These are phyloP conservation scores for Apogon hyalosoma DNA, from an alignment of 2,797 vertebrate genomes.

Conservation along the genomic window DNA sequence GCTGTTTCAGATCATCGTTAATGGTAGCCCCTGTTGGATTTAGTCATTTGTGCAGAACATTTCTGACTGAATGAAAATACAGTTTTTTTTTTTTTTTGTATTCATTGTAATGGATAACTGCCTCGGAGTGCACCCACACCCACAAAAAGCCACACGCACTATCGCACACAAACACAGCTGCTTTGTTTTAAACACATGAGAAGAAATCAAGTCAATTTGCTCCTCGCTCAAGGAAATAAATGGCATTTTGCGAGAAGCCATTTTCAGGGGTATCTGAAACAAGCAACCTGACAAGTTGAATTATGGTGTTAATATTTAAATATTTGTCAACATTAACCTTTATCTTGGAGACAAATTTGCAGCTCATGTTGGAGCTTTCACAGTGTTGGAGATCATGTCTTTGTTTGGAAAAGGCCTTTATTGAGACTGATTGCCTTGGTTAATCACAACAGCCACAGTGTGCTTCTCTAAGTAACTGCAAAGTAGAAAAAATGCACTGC, in stretches of 20 bases:
- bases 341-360: constrained; percentile 82
- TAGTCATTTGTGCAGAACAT: constrained; percentile 35
- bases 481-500: constrained; percentile 1
- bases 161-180: constrained; percentile 25
- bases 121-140: constrained; percentile 11
- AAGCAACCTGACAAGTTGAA: constrained; percentile 83
- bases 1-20: constrained; percentile 23
- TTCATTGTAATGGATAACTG: constrained; percentile 38
- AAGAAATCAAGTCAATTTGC: constrained; percentile 79
- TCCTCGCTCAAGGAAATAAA: constrained; percentile 75
- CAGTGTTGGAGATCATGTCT: constrained; percentile 73
- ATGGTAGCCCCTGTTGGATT: constrained; percentile 35
- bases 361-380: constrained; percentile 76
- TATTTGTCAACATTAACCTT: constrained; percentile 89
- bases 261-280: constrained; percentile 79
- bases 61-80: constrained; percentile 29
- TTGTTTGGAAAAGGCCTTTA: constrained; percentile 81
- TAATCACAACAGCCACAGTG: constrained; percentile 77
- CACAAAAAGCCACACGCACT: constrained; percentile 23
- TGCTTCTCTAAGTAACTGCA: constrained; percentile 37
- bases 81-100: constrained; percentile 22
- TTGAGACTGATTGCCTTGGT: constrained; percentile 83
- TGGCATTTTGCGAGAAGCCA: constrained; percentile 70
- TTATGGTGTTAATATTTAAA: constrained; percentile 85
- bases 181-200: constrained; percentile 68